phyloP scores from a whole-genome alignment of 2,113 vertebrate genomes.

The Cisticola juncidis region DNA sequence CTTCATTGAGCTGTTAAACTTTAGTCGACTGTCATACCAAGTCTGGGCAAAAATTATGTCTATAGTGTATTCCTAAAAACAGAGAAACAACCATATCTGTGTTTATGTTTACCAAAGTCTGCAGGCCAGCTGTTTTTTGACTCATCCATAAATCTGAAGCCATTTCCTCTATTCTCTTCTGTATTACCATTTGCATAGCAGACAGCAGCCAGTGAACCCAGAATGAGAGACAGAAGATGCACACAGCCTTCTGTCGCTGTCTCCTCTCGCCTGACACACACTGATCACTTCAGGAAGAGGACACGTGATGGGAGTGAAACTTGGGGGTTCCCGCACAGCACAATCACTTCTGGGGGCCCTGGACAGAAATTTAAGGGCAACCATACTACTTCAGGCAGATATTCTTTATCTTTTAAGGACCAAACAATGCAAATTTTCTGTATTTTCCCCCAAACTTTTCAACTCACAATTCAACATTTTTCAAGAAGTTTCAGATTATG shows the following conservation, averaged over 20 bases:
- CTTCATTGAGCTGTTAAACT: constrained; percentile 96
- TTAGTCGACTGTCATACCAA: constrained; percentile 95
- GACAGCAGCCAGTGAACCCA: neutral
- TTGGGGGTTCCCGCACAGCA: fast-evolving
- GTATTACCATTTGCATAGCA: neutral
- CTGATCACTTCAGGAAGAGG: neutral
- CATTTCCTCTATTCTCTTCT: neutral
- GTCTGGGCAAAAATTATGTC: constrained; percentile 99
- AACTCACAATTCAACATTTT: neutral
- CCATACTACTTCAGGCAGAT: neutral
- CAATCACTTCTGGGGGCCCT: neutral
- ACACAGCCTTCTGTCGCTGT: neutral
- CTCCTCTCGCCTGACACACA: neutral
- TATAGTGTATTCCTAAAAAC: constrained; percentile 93
- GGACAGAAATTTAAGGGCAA: neutral
- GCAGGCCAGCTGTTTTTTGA: neutral
- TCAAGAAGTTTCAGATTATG: neutral
- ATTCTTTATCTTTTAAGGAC: neutral
- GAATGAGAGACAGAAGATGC: neutral
- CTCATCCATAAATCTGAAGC: neutral
- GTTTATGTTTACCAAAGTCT: neutral
- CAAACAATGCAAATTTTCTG: neutral
- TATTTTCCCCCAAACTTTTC: neutral
- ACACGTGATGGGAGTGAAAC: fast-evolving
- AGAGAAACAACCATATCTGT: constrained; percentile 2